Evolutionary conservation across 2,888 invertebrate species (phyloP), one percentile per base, ranked within the genome.

Genomic region (Temnothorax unifasciatus): DNA sequence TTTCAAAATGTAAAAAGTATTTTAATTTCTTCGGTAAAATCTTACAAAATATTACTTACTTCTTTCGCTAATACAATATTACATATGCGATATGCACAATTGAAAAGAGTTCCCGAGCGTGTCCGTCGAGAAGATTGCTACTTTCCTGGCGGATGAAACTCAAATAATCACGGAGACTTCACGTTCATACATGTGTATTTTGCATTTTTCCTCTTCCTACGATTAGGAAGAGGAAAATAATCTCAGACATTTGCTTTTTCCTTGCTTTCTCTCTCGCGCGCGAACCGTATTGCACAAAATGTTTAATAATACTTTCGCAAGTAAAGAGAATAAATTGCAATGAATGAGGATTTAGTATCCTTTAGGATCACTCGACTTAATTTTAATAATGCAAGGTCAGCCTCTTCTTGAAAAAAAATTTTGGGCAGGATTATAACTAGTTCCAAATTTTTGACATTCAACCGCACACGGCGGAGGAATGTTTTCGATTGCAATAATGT

Each of bases 61-160:
- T 68, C 6, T 68, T 68, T 29, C 47, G 47, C 29, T 47, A 38
- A 29, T 3, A 3, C 21, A n/a, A 4, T 69, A 52, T 34, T 71
- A 29, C n/a, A 57, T 18, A 59, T 21, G 29, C 63, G 34, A 47
- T 18, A 15, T 38, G 52, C 18, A 63, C 54, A 25, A 47, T 41
- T 44, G n/a, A 29, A 34, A 34, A 83, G 21, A 61, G 34, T 75
- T 71, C 64, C 18, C 21, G 34, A 79, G 61, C 69, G 59, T 82
- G 69, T 82, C 75, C 69, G 57, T 21, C 54, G 52, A 44, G 57
- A 75, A 82, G 52, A 87, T 66, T 87, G 63, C 59, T 52, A 66
- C 69, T 87, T 85, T 87, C 41, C 73, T 83, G 52, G 52, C 75
- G 69, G 68, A 85, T 61, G 64, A 63, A 75, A 64, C 63, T 29